Evolutionary conservation across 2,113 vertebrate genomes (phyloP).

Genomic region (Tyto alba): DNA sequence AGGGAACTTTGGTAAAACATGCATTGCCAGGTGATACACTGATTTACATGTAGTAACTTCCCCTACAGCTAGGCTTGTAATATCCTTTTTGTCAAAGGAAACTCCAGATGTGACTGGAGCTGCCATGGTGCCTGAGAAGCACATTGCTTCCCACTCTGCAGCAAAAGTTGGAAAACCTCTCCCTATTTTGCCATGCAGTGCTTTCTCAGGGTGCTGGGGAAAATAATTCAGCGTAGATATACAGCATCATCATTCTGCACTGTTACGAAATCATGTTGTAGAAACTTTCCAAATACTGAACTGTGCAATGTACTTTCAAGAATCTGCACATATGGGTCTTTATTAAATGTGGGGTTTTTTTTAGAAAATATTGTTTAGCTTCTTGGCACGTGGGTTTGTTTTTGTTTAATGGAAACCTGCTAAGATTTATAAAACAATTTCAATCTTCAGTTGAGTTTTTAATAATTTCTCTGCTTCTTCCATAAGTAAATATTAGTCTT

Average conservation of each 20-base stretch:
- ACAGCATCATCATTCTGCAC: not conserved
- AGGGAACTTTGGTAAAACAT: not conserved
- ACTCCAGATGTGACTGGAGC: not conserved
- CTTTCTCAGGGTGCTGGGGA: not conserved
- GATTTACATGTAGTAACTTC: not conserved
- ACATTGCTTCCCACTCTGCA: not conserved
- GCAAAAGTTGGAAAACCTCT: not conserved
- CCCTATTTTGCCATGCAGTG: not conserved
- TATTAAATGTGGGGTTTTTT: not conserved
- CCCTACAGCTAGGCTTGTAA: not conserved
- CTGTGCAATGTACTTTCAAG: not conserved
- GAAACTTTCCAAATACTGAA: not conserved
- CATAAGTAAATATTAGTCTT: not conserved
- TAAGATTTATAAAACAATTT: not conserved
- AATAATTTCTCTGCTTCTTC: not conserved
- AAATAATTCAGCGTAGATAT: not conserved
- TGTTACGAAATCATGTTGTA: not conserved
- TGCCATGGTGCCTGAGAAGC: not conserved
- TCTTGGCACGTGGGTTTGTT: not conserved
- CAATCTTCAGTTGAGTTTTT: not conserved
- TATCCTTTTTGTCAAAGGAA: not conserved
- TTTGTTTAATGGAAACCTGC: not conserved
- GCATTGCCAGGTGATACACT: not conserved
- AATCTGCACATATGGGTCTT: not conserved
- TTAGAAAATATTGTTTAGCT: not conserved